These are phyloP conservation scores for Sylvilagus bachmani DNA, from an alignment of 2,113 vertebrate genomes.

Conservation along the genomic window DNA sequence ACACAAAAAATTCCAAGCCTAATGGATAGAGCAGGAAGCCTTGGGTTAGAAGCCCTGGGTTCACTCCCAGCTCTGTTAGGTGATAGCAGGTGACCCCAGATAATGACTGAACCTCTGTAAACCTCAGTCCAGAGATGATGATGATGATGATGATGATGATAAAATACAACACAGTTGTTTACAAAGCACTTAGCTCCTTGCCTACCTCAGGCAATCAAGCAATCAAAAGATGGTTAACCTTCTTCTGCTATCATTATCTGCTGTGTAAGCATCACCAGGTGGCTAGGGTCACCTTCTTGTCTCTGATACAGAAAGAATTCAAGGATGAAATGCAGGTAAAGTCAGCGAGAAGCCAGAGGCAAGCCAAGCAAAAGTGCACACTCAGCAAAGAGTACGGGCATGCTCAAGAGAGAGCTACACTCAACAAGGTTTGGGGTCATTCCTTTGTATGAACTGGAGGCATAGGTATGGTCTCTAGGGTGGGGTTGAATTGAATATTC, in stretches of 20 bases:
- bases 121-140: background rate
- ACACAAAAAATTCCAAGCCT: background rate
- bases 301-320: too few species aligned
- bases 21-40: background rate
- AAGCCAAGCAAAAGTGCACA: too few species aligned
- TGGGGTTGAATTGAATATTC: too few species aligned
- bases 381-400: too few species aligned
- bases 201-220: background rate
- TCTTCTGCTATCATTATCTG: background rate
- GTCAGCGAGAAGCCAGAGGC: too few species aligned
- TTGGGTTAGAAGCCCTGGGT: background rate
- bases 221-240: background rate
- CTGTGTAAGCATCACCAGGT: background rate
- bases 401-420: too few species aligned
- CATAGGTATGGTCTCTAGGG: too few species aligned
- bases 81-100: background rate
- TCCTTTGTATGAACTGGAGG: too few species aligned
- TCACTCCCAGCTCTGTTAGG: background rate
- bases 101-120: background rate
- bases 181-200: background rate
- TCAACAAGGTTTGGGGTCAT: too few species aligned
- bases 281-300: too few species aligned
- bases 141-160: background rate
- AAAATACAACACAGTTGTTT: background rate
- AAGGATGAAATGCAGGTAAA: too few species aligned